These are phyloP conservation scores for Dynastes maya DNA, from an alignment of 2,888 invertebrate species.

Conservation along the genomic window DNA sequence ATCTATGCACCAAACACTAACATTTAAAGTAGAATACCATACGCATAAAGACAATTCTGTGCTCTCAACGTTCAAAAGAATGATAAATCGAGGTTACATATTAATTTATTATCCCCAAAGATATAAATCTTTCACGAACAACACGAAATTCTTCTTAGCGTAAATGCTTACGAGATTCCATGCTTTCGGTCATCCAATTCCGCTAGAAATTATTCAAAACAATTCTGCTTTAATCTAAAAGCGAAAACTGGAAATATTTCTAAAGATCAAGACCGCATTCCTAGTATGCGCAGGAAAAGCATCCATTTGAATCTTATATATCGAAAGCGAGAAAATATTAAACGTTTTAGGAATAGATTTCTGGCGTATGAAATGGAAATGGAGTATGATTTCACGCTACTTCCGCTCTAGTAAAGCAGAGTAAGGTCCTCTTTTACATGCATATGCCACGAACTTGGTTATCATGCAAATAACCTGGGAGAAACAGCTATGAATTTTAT, in stretches of 20 bases:
- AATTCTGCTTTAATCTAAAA: conserved; percentile 9
- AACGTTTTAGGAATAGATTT: conserved; percentile 11
- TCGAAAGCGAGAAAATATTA: conserved; percentile 16
- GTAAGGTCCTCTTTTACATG: background rate
- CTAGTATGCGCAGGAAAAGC: background rate
- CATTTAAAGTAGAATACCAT: no score
- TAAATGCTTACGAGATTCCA: conserved; percentile 8
- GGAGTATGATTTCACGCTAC: conserved; percentile 1
- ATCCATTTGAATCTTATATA: conserved; percentile 1
- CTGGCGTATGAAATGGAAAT: background rate
- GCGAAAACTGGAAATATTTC: background rate
- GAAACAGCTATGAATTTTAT: background rate
- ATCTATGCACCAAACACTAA: no score
- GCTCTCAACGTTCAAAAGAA: no score
- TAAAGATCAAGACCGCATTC: background rate
- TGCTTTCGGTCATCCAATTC: conserved; percentile 15
- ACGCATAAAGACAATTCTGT: no score
- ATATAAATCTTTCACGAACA: conserved; percentile 1
- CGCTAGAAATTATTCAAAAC: conserved; percentile 2
- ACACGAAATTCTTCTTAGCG: background rate
- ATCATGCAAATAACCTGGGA: background rate
- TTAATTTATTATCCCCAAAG: conserved; percentile 1
- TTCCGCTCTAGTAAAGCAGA: background rate
- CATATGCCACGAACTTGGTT: background rate
- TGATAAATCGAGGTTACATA: background rate